Conservation (phyloP, 2,797 vertebrate genomes). For the Coregonus sp. region DNA sequence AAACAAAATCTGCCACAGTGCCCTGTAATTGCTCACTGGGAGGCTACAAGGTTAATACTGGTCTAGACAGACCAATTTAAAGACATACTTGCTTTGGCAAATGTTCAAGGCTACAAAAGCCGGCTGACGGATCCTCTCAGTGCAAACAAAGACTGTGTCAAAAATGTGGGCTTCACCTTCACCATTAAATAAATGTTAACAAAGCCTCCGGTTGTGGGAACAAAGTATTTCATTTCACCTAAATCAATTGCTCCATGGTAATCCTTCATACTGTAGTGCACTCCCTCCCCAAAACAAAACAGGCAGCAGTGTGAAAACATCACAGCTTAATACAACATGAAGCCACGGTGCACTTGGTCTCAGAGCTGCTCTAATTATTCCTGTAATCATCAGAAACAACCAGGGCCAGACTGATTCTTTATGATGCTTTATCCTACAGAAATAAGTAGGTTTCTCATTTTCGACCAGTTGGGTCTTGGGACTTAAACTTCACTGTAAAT, state of each 20-base stretch:
- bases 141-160: slow-evolving; percentile 43
- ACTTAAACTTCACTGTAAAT: too few relatives aligned
- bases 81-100: slow-evolving; percentile 40
- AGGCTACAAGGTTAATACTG: slow-evolving; percentile 53
- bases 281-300: neutral
- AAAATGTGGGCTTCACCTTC: slow-evolving; percentile 37
- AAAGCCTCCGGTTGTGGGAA: slow-evolving; percentile 17
- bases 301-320: neutral
- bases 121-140: slow-evolving; percentile 20
- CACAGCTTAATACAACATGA: neutral
- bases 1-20: slow-evolving; percentile 27
- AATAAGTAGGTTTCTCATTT: neutral
- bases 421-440: neutral
- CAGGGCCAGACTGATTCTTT: neutral
- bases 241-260: slow-evolving; percentile 26
- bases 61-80: slow-evolving; percentile 49
- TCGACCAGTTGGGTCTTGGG: too few relatives aligned
- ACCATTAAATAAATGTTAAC: slow-evolving; percentile 13
- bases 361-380: neutral
- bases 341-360: neutral
- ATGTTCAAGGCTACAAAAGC: slow-evolving; percentile 48
- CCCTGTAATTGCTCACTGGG: slow-evolving; percentile 50
- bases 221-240: slow-evolving; percentile 46
- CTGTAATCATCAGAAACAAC: neutral
- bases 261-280: slow-evolving; percentile 6